phyloP scores from a whole-genome alignment of 2,113 vertebrate genomes.

The Passer montanus region DNA sequence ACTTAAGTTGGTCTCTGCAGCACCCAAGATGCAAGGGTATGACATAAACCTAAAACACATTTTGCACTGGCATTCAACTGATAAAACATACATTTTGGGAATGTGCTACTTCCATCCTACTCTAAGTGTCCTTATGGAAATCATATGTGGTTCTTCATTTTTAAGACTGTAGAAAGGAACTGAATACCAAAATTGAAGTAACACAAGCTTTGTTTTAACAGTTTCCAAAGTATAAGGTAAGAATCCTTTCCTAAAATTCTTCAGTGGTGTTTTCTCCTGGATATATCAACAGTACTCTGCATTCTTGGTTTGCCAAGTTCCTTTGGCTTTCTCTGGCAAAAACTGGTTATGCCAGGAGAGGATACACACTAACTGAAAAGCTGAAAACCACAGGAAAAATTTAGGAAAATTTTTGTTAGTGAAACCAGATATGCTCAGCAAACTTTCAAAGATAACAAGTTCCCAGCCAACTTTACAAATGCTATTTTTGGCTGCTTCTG shows the following conservation, averaged over 20 bases:
- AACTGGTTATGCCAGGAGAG: neutral
- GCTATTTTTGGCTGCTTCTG: neutral
- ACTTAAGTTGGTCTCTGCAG: neutral
- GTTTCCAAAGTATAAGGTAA: neutral
- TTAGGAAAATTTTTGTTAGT: neutral
- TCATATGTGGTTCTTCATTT: neutral
- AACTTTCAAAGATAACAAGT: neutral
- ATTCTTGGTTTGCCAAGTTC: neutral
- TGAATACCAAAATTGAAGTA: neutral
- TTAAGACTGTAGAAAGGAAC: neutral
- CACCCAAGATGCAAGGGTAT: neutral
- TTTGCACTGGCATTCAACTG: neutral
- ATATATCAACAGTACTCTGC: neutral
- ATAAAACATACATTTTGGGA: neutral
- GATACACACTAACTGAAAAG: neutral
- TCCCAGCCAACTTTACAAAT: neutral
- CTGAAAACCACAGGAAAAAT: neutral
- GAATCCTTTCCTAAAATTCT: neutral
- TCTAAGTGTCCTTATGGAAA: neutral
- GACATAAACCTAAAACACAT: neutral
- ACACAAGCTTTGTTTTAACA: neutral
- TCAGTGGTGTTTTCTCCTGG: neutral
- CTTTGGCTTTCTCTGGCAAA: neutral
- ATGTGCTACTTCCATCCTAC: neutral
- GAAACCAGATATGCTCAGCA: neutral